Evolutionary conservation across 2,113 vertebrate species (phyloP).

Genomic region (Hydrochoerus hydrochaeris): DNA sequence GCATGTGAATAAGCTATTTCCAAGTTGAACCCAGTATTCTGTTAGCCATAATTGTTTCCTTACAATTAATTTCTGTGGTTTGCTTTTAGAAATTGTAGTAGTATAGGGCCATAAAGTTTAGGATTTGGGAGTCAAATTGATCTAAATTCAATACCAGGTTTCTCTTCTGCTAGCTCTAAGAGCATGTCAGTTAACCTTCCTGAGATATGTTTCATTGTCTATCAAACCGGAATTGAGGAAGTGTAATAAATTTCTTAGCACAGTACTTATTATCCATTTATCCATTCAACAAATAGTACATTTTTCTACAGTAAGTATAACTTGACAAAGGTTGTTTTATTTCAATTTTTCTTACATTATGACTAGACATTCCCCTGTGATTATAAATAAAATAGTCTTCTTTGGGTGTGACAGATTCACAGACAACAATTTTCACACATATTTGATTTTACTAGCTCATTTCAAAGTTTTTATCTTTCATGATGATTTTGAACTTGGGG

Average conservation of each 20-base stretch:
- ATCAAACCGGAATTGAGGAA: not conserved
- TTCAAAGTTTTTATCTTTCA: not conserved
- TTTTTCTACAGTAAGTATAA: not conserved
- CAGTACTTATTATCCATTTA: not conserved
- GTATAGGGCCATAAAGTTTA: not conserved
- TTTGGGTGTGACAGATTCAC: not conserved
- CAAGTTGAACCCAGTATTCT: not conserved
- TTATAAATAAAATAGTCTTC: not conserved
- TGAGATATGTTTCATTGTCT: not conserved
- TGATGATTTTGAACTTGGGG: not conserved
- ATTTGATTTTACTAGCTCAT: not conserved
- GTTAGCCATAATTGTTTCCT: not conserved
- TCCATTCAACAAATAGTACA: not conserved
- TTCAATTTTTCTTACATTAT: not conserved
- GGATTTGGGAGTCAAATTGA: not conserved
- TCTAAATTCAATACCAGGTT: not conserved
- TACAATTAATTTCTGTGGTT: not conserved
- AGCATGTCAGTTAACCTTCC: not conserved
- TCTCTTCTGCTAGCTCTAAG: not conserved
- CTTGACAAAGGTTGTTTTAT: not conserved
- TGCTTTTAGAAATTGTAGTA: not conserved
- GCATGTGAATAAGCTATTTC: not conserved
- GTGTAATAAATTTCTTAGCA: not conserved
- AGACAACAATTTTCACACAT: not conserved
- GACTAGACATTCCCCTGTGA: not conserved